Base-by-base conservation (phyloP, 1,140 invertebrate genomes). In the Drosophila navojoa region DNA sequence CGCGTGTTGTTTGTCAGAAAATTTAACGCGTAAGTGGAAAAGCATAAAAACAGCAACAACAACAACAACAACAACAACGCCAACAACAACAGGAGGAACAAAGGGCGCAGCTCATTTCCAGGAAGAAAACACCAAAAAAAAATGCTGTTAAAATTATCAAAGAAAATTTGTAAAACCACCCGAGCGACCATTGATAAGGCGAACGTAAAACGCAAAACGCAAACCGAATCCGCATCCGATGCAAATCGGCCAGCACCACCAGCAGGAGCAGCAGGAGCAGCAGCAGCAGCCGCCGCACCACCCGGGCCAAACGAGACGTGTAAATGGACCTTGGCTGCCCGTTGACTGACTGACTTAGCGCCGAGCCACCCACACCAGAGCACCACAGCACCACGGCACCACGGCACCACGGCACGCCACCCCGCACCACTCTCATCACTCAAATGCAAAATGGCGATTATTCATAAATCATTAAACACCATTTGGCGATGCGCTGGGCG, bases 391-490 rank as follows among this genome's bases (percentile, higher is more conserved):
- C 27, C 45, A 22, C 16, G 10, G 22, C 32, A 25, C 53, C 58
- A 22, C 19, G 19, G 19, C 19, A 22, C 45, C 4, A 1, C 15
- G 11, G 27, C 6, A 6, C 32, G 32, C 50, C 22, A 11, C 16
- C 22, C 58, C 49, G 49, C 45, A 22, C 42, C 19, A 19, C 64
- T 75, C 75, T 75, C 75, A 80, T 80, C 79, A 79, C 70, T 79
- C 73, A 90, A 76, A 90, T 87, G 85, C 82, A 90, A 91, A 91
- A 91, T 91, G 90, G 90, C 90, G 90, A 91, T 91, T 91, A 91
- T 91, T 91, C 90, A 91, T 91, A 91, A 91, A 91, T 91, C 90
- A 91, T 91, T 91, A 91, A 91, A 91, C 90, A 91, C 90, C 90
- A 91, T 91, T 91, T 91, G 79, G 81, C 78, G 76, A 69, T 73